Conservation (phyloP, 1,140 invertebrate species). For the Sycobia sp. region DNA sequence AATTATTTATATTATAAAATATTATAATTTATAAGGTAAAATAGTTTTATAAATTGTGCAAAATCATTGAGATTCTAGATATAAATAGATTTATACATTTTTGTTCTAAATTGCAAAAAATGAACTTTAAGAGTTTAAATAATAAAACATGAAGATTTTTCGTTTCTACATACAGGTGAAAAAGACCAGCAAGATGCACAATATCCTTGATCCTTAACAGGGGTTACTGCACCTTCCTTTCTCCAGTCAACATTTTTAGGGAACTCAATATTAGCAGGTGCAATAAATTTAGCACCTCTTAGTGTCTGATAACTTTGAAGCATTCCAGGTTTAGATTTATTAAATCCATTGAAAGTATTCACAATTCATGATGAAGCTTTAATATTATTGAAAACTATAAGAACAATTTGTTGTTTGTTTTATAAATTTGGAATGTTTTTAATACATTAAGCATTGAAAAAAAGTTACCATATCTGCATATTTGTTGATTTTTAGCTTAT, state of each 20-base stretch:
- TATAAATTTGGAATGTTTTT: neutral
- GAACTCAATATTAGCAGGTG: constrained; percentile 73
- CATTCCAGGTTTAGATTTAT: constrained; percentile 60
- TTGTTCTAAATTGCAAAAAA: too few species aligned
- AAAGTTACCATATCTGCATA: constrained; percentile 81
- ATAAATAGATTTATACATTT: too few species aligned
- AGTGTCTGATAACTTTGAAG: constrained; percentile 33
- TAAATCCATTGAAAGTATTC: constrained; percentile 79
- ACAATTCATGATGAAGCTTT: constrained; percentile 79
- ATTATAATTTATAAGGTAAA: constrained; percentile 2
- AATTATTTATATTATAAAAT: too few species aligned
- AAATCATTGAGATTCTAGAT: too few species aligned
- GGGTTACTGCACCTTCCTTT: constrained; percentile 83
- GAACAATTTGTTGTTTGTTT: too few species aligned
- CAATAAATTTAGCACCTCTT: constrained; percentile 70
- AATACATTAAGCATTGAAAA: constrained; percentile 12
- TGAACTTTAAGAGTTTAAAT: too few species aligned
- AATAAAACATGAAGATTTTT: neutral
- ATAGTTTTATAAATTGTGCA: too few species aligned
- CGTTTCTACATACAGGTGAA: constrained; percentile 66
- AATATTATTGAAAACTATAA: constrained; percentile 18
- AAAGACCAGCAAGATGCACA: constrained; percentile 97
- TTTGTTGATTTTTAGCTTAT: constrained; percentile 77
- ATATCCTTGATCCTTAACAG: constrained; percentile 90
- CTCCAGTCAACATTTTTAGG: constrained; percentile 87